Conservation (phyloP, 2,888 invertebrate genomes). For the Cephus nigrinus region DNA sequence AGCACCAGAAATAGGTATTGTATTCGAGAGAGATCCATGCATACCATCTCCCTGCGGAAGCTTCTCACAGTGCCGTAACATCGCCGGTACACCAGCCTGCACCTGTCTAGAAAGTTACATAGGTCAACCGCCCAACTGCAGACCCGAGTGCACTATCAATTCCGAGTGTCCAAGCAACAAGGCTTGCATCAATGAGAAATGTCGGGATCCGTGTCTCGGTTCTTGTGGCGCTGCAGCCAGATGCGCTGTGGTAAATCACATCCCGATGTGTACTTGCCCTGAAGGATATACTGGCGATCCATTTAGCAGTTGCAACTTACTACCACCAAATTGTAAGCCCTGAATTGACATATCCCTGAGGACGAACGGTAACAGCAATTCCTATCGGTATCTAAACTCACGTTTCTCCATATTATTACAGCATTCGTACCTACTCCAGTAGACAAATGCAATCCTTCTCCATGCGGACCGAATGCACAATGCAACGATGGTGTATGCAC, state of each 20-base stretch:
- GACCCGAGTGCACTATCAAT: slow-evolving; percentile 70
- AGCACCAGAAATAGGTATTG: slow-evolving; percentile 21
- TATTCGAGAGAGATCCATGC: slow-evolving; percentile 71
- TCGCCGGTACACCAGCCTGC: slow-evolving; percentile 67
- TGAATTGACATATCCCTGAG: not conserved
- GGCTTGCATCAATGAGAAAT: slow-evolving; percentile 67
- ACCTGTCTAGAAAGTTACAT: slow-evolving; percentile 67
- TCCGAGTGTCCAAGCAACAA: slow-evolving; percentile 68
- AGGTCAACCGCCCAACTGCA: slow-evolving; percentile 70
- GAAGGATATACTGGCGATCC: slow-evolving; percentile 58
- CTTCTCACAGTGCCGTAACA: slow-evolving; percentile 70
- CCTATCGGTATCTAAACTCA: not conserved
- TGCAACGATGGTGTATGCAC: slow-evolving; percentile 54
- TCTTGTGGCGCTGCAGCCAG: slow-evolving; percentile 62
- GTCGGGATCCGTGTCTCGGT: slow-evolving; percentile 58
- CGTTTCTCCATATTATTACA: slow-evolving; percentile 24
- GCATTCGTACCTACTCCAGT: slow-evolving; percentile 46
- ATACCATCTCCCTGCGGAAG: slow-evolving; percentile 78
- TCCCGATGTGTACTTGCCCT: slow-evolving; percentile 62
- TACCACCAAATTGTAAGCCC: slow-evolving; percentile 35
- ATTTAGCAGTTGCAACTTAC: slow-evolving; percentile 46
- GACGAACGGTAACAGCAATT: not conserved
- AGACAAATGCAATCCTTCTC: slow-evolving; percentile 52
- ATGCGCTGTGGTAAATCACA: slow-evolving; percentile 56
- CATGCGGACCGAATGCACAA: slow-evolving; percentile 59